Evolutionary conservation across 2,888 invertebrate genomes (phyloP), one percentile per base, ranked within the genome.

Genomic region (Erebia ligea): DNA sequence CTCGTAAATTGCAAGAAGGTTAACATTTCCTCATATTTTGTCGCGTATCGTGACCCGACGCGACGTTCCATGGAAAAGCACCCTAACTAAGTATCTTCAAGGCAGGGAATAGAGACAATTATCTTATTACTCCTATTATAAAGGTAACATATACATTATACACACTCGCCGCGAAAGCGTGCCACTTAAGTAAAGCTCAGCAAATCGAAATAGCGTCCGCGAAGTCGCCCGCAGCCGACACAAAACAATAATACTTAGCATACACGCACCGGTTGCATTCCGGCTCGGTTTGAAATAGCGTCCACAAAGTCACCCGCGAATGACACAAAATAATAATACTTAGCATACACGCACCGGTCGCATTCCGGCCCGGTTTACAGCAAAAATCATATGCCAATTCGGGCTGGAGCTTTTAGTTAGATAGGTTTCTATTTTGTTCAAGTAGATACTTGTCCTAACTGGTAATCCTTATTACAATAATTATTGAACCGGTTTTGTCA

Each of bases 121-220:
- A 45, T 45, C 45, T 45, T 45, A 45, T 45, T 13, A 45, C 13
- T 45, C 45, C 45, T 45, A 68, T 64, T 45, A 68, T 64, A 64
- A 73, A 70, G 70, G 72, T 58, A 69, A 73, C 69, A 58, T 45
- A 62, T 62, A 62, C 62, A 61, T 67, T 69, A 72, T 68, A 71
- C 68, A 62, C 75, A 72, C 71, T 68, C 77, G 75, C 73, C 80
- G 79, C 78, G 77, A 63, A 84, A 81, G 80, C 82, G 80, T 79
- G 81, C 75, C 79, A 78, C 78, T 34, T 82, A 81, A n/a, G n/a
- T n/a, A n/a, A 85, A 86, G 86, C 86, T 85, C 83, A 85, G 86
- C 84, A 82, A 84, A 82, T 80, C 79, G 79, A 82, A 81, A 82
- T 76, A 82, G 81, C 82, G 80, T 79, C 83, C 81, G 67, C 78